phyloP scores from a whole-genome alignment of 2,113 vertebrate species.

The Sinocyclocheilus maitianheensis region DNA sequence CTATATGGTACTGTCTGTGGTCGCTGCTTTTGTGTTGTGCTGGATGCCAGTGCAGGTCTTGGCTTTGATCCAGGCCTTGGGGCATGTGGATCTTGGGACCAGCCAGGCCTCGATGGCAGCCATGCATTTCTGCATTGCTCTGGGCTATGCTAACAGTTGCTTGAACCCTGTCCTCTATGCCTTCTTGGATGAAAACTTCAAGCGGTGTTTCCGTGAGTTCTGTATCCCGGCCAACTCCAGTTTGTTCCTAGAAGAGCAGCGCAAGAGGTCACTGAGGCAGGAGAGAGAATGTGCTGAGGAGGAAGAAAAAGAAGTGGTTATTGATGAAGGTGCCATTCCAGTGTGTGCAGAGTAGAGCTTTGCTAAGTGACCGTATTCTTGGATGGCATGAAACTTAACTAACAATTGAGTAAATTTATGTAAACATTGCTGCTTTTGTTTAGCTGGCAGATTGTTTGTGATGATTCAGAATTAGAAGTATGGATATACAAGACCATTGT shows the following conservation, averaged over 20 bases:
- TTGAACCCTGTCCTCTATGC: constrained; percentile 53
- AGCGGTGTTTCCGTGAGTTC: constrained; percentile 49
- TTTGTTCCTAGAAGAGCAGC: constrained; percentile 11
- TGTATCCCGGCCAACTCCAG: constrained; percentile 31
- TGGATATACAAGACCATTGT: constrained; percentile 5
- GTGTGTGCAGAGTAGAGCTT: constrained; percentile 32
- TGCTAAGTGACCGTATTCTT: not conserved
- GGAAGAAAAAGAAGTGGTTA: constrained; percentile 35
- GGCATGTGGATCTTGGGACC: constrained; percentile 43
- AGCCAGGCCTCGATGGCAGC: constrained; percentile 42
- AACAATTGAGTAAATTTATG: not conserved
- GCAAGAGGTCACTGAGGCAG: constrained; percentile 37
- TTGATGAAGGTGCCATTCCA: constrained; percentile 28
- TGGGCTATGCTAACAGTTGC: constrained; percentile 55
- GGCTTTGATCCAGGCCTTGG: constrained; percentile 51
- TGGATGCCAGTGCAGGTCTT: constrained; percentile 57
- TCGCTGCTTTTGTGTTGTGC: constrained; percentile 56
- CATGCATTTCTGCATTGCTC: constrained; percentile 58
- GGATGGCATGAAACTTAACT: not conserved
- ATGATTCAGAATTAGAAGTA: not conserved
- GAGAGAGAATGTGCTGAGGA: not conserved
- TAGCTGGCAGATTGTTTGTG: not conserved
- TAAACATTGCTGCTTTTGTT: not conserved
- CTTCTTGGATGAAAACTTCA: constrained; percentile 54
- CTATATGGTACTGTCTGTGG: constrained; percentile 55